These are phyloP conservation scores for Dendroctonus valens DNA, from an alignment of 1,140 invertebrate genomes.

Conservation along the genomic window DNA sequence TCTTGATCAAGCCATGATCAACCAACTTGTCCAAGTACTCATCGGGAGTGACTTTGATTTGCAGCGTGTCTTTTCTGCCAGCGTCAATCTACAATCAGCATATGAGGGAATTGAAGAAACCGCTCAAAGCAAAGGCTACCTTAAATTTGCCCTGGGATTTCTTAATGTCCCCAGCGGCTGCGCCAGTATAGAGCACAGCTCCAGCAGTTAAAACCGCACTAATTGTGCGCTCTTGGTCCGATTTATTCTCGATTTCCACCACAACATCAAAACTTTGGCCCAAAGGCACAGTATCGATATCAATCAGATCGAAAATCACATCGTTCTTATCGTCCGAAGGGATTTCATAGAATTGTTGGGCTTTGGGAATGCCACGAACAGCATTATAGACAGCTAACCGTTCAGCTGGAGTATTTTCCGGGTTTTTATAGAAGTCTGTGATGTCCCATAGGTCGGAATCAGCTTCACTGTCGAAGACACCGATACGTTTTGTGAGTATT, in stretches of 20 bases:
- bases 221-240: slow-evolving; percentile 62
- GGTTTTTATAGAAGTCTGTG: slow-evolving; percentile 68
- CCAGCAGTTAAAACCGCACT: slow-evolving; percentile 61
- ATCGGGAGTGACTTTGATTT: slow-evolving; percentile 55
- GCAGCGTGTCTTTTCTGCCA: slow-evolving; percentile 56
- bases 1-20: slow-evolving; percentile 67
- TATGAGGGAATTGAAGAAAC: neutral
- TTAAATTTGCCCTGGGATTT: slow-evolving; percentile 61
- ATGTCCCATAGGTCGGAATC: slow-evolving; percentile 67
- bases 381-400: slow-evolving; percentile 64
- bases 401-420: slow-evolving; percentile 64
- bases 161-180: slow-evolving; percentile 64
- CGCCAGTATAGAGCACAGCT: slow-evolving; percentile 70
- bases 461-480: slow-evolving; percentile 60
- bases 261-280: slow-evolving; percentile 66
- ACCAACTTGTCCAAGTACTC: slow-evolving; percentile 69
- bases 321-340: slow-evolving; percentile 58
- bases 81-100: slow-evolving; percentile 18
- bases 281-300: slow-evolving; percentile 65
- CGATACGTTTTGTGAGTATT: slow-evolving; percentile 71
- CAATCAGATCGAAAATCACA: slow-evolving; percentile 63
- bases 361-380: slow-evolving; percentile 57
- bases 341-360: slow-evolving; percentile 61
- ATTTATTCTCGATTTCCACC: slow-evolving; percentile 66
- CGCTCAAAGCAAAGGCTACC: slow-evolving; percentile 43